Base-by-base conservation (phyloP, 1,140 invertebrate species). In the Drosophila chauvacae region DNA sequence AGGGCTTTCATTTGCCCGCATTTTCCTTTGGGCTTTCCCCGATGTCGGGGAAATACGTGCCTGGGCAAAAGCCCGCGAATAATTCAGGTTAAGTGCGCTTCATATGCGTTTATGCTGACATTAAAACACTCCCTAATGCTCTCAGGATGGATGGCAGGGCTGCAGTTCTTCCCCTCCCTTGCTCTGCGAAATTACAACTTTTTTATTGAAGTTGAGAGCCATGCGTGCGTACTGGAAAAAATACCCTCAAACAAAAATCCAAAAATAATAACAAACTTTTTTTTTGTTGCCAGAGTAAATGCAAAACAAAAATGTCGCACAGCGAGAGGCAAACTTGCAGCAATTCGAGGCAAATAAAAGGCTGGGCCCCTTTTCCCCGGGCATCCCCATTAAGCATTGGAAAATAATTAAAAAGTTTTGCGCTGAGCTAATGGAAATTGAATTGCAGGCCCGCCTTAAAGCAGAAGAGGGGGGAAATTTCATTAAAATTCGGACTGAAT, bases 351-450 rank as follows among this genome's bases (percentile, higher is more conserved):
- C 66, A 85, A 80, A 72, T 60, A 70, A 71, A 78, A 77, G 51
- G 51, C 73, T 48, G 44, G 14, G 47, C n/a, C 26, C 18, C 28
- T 13, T 33, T 11, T 3, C n/a, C 30, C 28, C 3, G 16, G 11
- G 56, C 55, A 13, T 42, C 23, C 30, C 42, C 64, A 80, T 84
- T 69, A 74, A 84, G 63, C 81, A 88, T 87, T 75, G 85, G 77
- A 76, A 88, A 90, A 90, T 88, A 88, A 88, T 88, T 88, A 88
- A 88, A 88, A 88, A 88, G 80, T 88, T 88, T 81, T 81, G 6
- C 69, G 39, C 48, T 59, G 50, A 53, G 77, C 85, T 88, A 88
- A 88, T 81, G 84, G 81, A 90, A 78, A 88, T 78, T 72, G 85
- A 80, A 79, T 79, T 72, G 26, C 57, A 45, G 45, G 16, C 30